Percentiles rank a stretch among this genome's conserved stretches.
Conservation (phyloP, 2,797 vertebrate species). For the Lepus townsendii region DNA sequence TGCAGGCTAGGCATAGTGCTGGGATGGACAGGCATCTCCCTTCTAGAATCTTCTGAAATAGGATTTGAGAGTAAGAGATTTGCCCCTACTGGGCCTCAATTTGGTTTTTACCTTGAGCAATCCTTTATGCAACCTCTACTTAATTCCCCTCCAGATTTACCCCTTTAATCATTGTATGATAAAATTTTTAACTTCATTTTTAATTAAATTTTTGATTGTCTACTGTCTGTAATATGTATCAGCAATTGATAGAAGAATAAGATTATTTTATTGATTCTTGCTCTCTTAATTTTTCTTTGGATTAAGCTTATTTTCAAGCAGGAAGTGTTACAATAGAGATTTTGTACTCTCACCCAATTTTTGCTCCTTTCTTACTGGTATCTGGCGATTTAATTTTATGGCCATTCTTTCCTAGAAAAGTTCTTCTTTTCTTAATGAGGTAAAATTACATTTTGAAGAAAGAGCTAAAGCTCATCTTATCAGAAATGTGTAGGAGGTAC, state of each 20-base stretch:
- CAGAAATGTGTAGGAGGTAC: conserved; percentile 24
- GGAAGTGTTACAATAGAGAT: not conserved
- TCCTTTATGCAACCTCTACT: not conserved
- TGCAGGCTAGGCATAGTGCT: not conserved
- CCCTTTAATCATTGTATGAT: not conserved
- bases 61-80: not conserved
- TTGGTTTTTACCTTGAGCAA: not conserved
- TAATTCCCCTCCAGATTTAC: conserved; percentile 21
- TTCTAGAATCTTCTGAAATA: conserved; percentile 11
- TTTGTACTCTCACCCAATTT: conserved; percentile 20
- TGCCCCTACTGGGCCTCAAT: not conserved
- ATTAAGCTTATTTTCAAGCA: not conserved
- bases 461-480: conserved; percentile 26
- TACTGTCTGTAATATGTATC: not conserved
- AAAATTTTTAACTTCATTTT: not conserved
- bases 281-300: conserved; percentile 50
- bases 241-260: conserved; percentile 19
- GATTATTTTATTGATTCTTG: conserved; percentile 27
- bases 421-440: not conserved
- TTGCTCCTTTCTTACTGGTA: not conserved
- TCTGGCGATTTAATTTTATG: conserved; percentile 46
- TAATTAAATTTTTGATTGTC: conserved; percentile 42
- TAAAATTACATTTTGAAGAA: conserved; percentile 48
- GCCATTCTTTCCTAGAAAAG: not conserved
- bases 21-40: not conserved